Conservation (phyloP, 2,797 vertebrate species). For the Kryptolebias ocellatus region DNA sequence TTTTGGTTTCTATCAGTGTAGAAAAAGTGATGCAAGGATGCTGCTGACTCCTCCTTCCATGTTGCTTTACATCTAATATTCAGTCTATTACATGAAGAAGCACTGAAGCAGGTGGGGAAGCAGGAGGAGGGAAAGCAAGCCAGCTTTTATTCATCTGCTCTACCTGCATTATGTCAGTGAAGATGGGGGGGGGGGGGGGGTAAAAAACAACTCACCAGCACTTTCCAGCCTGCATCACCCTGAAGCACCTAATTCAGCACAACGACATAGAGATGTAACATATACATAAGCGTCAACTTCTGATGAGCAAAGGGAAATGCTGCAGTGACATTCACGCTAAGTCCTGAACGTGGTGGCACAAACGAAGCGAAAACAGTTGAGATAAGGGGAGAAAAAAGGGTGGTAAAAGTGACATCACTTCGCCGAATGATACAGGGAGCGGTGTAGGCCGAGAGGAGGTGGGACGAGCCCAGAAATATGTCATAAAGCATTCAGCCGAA, state of each 20-base stretch:
- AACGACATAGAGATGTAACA: constrained; percentile 75
- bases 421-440: constrained; percentile 45
- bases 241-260: constrained; percentile 78
- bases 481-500: constrained; percentile 50
- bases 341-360: constrained; percentile 18
- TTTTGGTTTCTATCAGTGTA: constrained; percentile 14
- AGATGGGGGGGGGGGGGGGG: constrained; percentile 35
- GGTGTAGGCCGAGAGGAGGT: constrained; percentile 61
- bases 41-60: constrained; percentile 24
- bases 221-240: constrained; percentile 77
- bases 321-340: constrained; percentile 13
- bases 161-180: constrained; percentile 66
- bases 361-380: constrained; percentile 6
- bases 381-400: constrained; percentile 1
- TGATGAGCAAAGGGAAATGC: constrained; percentile 16
- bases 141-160: constrained; percentile 52
- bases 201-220: constrained; percentile 77
- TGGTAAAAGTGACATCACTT: constrained; percentile 56
- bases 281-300: constrained; percentile 49
- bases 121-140: constrained; percentile 57
- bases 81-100: constrained; percentile 40
- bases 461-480: constrained; percentile 54
- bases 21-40: constrained; percentile 13
- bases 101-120: constrained; percentile 40
- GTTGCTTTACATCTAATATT: constrained; percentile 34